Conservation (phyloP, 2,888 invertebrate genomes). For the Drosophila niveifrons region DNA sequence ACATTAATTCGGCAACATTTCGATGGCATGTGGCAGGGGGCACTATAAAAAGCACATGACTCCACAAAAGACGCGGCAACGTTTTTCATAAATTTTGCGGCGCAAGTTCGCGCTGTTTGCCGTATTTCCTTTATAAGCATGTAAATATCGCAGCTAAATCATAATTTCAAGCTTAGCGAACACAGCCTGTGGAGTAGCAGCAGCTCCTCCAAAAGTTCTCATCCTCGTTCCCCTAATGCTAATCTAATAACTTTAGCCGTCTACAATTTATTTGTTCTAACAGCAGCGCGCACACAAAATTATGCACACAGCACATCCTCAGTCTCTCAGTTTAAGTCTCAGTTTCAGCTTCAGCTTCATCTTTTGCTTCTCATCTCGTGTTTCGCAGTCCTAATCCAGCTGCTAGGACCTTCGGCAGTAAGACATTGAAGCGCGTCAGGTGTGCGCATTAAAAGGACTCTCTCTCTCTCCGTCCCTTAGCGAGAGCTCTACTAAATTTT, state of each 20-base stretch:
- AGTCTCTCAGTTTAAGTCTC: slow-evolving; percentile 13
- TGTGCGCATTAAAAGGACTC: slow-evolving; percentile 73
- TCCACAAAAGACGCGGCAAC: slow-evolving; percentile 37
- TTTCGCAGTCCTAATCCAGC: slow-evolving; percentile 57
- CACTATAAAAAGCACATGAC: slow-evolving; percentile 76
- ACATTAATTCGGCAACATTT: slow-evolving; percentile 35
- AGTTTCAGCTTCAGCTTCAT: slow-evolving; percentile 17
- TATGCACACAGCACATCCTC: slow-evolving; percentile 63
- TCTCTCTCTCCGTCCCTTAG: not conserved
- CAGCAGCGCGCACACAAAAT: slow-evolving; percentile 78
- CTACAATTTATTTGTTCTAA: slow-evolving; percentile 78
- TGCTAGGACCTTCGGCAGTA: slow-evolving; percentile 50
- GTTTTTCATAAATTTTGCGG: slow-evolving; percentile 54
- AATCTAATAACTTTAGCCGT: slow-evolving; percentile 81
- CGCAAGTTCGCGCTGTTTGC: slow-evolving; percentile 44
- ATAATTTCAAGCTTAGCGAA: slow-evolving; percentile 72
- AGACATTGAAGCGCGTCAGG: slow-evolving; percentile 78
- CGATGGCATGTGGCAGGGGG: slow-evolving; percentile 3
- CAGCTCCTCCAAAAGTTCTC: slow-evolving; percentile 16
- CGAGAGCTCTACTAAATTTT: slow-evolving; percentile 60
- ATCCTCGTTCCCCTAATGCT: slow-evolving; percentile 72
- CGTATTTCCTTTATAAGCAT: slow-evolving; percentile 68
- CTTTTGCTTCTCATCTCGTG: not conserved
- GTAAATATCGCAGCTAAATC: slow-evolving; percentile 76
- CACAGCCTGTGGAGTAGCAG: slow-evolving; percentile 20